A percentile compares a stretch with the other conserved stretches of the same genome.
Conservation (phyloP, 1,140 invertebrate species). For the Ptiloglossa arizonensis region DNA sequence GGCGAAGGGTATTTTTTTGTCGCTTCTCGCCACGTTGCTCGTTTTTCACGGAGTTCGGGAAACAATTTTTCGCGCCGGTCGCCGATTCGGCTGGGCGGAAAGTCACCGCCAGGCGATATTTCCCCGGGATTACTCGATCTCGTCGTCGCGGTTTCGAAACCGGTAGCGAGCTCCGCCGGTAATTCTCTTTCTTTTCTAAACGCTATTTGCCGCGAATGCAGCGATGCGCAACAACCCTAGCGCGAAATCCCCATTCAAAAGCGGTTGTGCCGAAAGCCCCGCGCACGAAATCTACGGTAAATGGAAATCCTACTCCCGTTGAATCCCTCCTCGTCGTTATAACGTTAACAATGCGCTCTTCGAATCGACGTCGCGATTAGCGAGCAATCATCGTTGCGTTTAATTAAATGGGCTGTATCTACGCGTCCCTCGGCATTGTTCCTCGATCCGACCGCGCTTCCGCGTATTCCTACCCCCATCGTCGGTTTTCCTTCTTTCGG, state of each 20-base stretch:
- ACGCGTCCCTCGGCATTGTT: background rate
- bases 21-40: background rate
- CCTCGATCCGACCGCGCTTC: background rate
- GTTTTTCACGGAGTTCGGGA: background rate
- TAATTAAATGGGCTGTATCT: constrained; percentile 48
- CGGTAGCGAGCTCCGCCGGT: background rate
- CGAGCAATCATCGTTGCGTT: constrained; percentile 46
- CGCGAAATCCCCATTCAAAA: constrained; percentile 7
- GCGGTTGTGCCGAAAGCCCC: background rate
- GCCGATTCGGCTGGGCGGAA: background rate
- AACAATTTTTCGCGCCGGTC: background rate
- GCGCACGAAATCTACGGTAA: constrained; percentile 23
- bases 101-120: background rate
- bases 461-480: background rate
- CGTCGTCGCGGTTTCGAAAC: background rate
- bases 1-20: too few species aligned
- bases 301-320: constrained; percentile 36
- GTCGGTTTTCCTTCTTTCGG: background rate
- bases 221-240: background rate
- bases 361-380: constrained; percentile 41
- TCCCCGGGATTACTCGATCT: background rate
- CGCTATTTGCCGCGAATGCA: background rate
- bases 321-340: constrained; percentile 37
- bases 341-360: constrained; percentile 41
- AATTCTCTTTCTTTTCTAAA: constrained; percentile 7